Evolutionary conservation across 1,140 invertebrate genomes (phyloP), one percentile per base, ranked within the genome.

Genomic region (Heliconius nattereri): DNA sequence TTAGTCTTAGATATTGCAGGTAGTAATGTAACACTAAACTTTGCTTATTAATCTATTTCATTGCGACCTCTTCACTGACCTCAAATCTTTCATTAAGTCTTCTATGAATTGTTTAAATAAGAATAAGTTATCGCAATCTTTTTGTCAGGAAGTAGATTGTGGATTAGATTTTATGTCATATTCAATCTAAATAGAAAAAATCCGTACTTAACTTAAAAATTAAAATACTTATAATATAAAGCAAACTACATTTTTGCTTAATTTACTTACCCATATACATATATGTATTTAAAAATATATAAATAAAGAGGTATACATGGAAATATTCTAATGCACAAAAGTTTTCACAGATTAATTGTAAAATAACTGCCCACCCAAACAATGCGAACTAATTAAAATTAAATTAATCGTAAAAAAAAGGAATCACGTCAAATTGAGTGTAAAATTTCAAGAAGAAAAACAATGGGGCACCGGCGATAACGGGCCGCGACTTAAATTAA

Each of bases 371-470:
- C 29, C 60, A 71, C 60, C n/a, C 8, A 76, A 52, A 84, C 80
- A 82, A 84, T 84, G 82, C 86, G 71, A 91, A 91, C 92, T 94
- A 94, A 94, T 94, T 94, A 92, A 94, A 92, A 87, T 90, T 86
- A 90, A 91, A 92, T 93, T 93, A 91, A 90, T 90, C 88, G 91
- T 87, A 86, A 92, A 91, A 60, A 91, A 92, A 92, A 85, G 83
- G 87, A 91, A 90, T 90, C 90, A 91, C 90, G 89, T 94, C 91
- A 94, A 94, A 94, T 94, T 93, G 89, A 92, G 89, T 90, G 90
- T 90, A 91, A 94, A 94, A 93, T 91, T 92, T 88, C 85, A 85
- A 88, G 89, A 93, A 93, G 92, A 94, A 94, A 92, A 92, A 94
- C 92, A 94, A 94, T 94, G 90, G 90, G 84, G 83, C 82, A 85